Percentiles rank a stretch among this genome's conserved stretches.
Conservation (phyloP, 2,888 invertebrate species). For the Cantharis nigra region DNA sequence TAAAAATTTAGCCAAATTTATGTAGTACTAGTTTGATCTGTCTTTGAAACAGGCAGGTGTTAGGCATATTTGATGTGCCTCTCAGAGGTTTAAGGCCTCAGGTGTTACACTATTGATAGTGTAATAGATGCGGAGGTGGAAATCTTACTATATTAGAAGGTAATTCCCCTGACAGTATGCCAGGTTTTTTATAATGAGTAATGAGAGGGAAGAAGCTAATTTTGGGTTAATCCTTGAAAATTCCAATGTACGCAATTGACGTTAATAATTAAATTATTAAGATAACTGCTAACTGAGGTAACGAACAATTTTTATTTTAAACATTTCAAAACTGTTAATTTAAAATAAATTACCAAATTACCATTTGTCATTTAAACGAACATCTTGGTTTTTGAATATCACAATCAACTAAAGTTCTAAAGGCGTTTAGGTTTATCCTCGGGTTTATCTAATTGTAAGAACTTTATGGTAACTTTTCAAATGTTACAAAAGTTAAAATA, state of each 20-base stretch:
- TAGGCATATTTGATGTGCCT: not conserved
- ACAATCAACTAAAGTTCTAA: not conserved
- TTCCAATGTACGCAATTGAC: not conserved
- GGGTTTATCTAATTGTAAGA: not conserved
- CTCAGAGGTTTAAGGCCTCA: not conserved
- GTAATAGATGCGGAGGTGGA: not conserved
- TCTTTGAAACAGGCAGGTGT: not conserved
- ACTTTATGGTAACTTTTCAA: not conserved
- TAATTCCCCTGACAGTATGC: not conserved
- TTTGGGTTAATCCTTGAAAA: not conserved
- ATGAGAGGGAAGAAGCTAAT: not conserved
- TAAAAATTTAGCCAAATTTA: not conserved
- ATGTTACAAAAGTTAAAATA: not conserved
- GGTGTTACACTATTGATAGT: not conserved
- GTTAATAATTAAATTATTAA: not conserved
- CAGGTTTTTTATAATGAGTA: not conserved
- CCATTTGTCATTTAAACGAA: not conserved
- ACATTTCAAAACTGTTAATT: not conserved
- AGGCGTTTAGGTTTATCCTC: not conserved
- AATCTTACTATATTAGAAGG: not conserved
- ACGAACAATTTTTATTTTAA: not conserved
- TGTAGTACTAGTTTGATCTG: not conserved
- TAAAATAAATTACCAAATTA: not conserved
- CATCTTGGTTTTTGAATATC: not conserved
- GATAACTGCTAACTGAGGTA: not conserved